phyloP scores from a whole-genome alignment of 2,888 invertebrate species.

The Agrotis ipsilon region DNA sequence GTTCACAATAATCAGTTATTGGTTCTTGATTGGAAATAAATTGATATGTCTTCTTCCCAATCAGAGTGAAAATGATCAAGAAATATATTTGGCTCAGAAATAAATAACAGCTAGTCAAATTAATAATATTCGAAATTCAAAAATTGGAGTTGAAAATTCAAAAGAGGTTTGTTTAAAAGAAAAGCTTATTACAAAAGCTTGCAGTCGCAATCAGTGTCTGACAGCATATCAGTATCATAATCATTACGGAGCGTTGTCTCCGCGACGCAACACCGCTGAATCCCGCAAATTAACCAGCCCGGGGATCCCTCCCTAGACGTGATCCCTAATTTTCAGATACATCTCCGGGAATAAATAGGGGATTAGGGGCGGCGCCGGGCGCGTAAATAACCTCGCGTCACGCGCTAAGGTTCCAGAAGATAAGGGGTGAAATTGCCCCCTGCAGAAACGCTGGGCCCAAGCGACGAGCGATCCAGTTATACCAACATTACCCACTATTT shows the following conservation, averaged over 20 bases:
- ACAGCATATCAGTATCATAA: slow-evolving; percentile 50
- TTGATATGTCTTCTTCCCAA: slow-evolving; percentile 43
- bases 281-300: slow-evolving; percentile 86
- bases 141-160: not conserved
- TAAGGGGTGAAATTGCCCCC: slow-evolving; percentile 87
- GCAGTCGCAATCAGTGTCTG: slow-evolving; percentile 39
- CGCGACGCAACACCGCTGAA: slow-evolving; percentile 63
- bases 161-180: slow-evolving; percentile 3
- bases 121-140: not conserved
- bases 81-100: slow-evolving; percentile 14
- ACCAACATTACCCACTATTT: slow-evolving; percentile 60
- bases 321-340: slow-evolving; percentile 91
- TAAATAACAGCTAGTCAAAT: slow-evolving; percentile 18
- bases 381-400: slow-evolving; percentile 90
- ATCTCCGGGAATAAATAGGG: slow-evolving; percentile 90
- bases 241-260: slow-evolving; percentile 55
- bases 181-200: slow-evolving; percentile 17
- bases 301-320: slow-evolving; percentile 78
- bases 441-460: slow-evolving; percentile 70
- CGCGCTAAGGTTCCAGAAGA: slow-evolving; percentile 81
- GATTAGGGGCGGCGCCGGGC: slow-evolving; percentile 87
- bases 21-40: slow-evolving; percentile 40
- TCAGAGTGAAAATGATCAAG: slow-evolving; percentile 29
- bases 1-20: slow-evolving; percentile 26
- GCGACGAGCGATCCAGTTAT: slow-evolving; percentile 64